Percentiles rank a stretch among this genome's conserved stretches.
These are phyloP conservation scores for Oceanodroma leucorhoa DNA, from an alignment of 2,797 vertebrate genomes.

Conservation along the genomic window DNA sequence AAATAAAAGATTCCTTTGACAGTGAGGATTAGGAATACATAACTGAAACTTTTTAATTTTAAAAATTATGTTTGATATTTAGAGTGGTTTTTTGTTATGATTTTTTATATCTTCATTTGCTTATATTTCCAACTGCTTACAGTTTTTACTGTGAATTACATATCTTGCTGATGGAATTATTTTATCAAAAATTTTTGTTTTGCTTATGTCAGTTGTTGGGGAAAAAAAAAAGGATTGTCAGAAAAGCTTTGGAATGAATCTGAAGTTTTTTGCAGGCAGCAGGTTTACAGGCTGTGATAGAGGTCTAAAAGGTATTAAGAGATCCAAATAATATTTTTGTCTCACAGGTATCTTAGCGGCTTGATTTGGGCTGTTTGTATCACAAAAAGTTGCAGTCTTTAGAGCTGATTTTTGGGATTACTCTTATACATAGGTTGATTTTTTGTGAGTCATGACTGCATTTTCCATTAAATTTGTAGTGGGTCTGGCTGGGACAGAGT, in stretches of 20 bases:
- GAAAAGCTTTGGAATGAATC: not conserved
- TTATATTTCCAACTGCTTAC: not conserved
- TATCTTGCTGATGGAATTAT: not conserved
- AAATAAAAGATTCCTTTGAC: not conserved
- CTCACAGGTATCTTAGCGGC: not conserved
- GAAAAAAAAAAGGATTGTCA: rapidly evolving
- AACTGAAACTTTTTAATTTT: not conserved
- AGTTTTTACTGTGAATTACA: not conserved
- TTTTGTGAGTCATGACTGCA: not conserved
- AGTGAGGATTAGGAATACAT: not conserved
- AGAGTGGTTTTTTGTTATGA: not conserved
- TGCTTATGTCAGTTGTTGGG: not conserved
- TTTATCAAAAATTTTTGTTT: not conserved
- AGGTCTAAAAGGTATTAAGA: not conserved
- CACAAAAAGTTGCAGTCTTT: not conserved
- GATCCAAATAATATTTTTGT: not conserved
- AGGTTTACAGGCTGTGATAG: not conserved
- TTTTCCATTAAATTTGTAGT: not conserved
- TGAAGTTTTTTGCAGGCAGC: not conserved
- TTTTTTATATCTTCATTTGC: not conserved
- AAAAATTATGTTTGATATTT: not conserved
- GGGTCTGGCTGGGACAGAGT: not conserved
- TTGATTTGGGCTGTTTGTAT: not conserved
- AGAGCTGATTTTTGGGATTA: not conserved
- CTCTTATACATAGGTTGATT: rapidly evolving